Evolutionary conservation across 2,888 invertebrate genomes (phyloP).

Genomic region (Temnothorax rugatulus): DNA sequence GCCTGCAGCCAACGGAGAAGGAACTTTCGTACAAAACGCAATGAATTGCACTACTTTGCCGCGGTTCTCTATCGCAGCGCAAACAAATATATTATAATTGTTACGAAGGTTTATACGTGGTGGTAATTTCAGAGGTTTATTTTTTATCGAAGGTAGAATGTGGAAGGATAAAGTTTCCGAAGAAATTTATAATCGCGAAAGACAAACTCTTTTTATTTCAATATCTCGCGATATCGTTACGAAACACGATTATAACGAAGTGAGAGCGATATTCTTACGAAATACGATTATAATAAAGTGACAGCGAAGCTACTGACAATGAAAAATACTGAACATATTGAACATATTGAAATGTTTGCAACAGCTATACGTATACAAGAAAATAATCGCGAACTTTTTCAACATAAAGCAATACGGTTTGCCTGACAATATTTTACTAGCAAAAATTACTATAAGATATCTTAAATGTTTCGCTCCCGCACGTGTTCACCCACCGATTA

Average conservation of each 20-base stretch:
- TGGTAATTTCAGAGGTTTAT: background rate
- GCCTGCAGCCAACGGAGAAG: conserved; percentile 85
- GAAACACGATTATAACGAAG: conserved; percentile 9
- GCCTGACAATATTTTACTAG: background rate
- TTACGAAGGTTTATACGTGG: conserved; percentile 2
- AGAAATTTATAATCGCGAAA: conserved; percentile 9
- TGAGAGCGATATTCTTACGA: conserved; percentile 12
- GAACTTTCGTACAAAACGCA: conserved; percentile 42
- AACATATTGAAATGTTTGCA: background rate
- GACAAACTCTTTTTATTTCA: conserved; percentile 15
- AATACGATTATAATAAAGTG: conserved; percentile 2
- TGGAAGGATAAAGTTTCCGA: conserved; percentile 18
- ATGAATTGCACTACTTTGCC: conserved; percentile 2
- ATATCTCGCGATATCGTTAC: conserved; percentile 15
- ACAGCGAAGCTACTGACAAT: background rate
- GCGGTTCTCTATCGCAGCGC: conserved; percentile 2
- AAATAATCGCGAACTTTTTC: background rate
- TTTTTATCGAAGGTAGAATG: background rate
- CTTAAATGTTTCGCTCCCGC: conserved; percentile 60
- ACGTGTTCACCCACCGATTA: conserved; percentile 79
- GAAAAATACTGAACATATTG: background rate
- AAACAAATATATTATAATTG: conserved; percentile 30
- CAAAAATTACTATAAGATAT: background rate
- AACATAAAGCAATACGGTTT: background rate
- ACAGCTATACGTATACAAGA: too few relatives aligned